A percentile compares a stretch with the other conserved stretches of the same genome.
Conservation (phyloP, 1,140 invertebrate genomes). For the Telenomus remus region DNA sequence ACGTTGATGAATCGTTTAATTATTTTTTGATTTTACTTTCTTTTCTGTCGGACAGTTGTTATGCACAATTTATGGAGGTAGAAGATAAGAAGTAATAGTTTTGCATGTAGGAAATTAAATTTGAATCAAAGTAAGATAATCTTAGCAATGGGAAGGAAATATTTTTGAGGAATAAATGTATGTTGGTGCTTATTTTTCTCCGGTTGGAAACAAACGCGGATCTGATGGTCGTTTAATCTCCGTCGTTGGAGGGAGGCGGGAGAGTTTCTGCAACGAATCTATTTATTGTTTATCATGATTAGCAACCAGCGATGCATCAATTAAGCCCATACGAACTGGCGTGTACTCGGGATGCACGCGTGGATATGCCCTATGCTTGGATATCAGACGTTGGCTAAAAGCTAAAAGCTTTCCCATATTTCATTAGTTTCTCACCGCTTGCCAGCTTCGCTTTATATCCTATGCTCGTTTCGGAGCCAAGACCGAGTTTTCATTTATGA, state of each 20-base stretch:
- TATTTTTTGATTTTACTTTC: too few species aligned
- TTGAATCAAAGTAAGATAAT: conserved; percentile 15
- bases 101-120: conserved; percentile 14
- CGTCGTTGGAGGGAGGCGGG: conserved; percentile 12
- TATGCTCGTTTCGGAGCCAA: conserved; percentile 51
- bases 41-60: neutral
- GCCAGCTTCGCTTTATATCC: conserved; percentile 46
- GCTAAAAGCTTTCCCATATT: conserved; percentile 74
- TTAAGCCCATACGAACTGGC: conserved; percentile 59
- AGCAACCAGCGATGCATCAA: conserved; percentile 68
- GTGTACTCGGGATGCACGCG: conserved; percentile 53
- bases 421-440: conserved; percentile 69
- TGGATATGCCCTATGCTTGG: conserved; percentile 52
- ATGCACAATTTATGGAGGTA: neutral
- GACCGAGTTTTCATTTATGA: conserved; percentile 58
- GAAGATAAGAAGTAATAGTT: conserved; percentile 1
- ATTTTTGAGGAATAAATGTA: conserved; percentile 6
- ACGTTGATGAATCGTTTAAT: too few species aligned
- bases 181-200: conserved; percentile 15
- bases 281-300: conserved; percentile 71
- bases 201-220: too few species aligned
- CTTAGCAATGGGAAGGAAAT: conserved; percentile 1
- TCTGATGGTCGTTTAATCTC: conserved; percentile 25
- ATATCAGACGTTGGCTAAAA: conserved; percentile 73
- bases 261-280: conserved; percentile 60